Percentiles rank a stretch among this genome's conserved stretches.
These are phyloP conservation scores for Euura saliciscinereae DNA, from an alignment of 1,140 invertebrate genomes.

Conservation along the genomic window DNA sequence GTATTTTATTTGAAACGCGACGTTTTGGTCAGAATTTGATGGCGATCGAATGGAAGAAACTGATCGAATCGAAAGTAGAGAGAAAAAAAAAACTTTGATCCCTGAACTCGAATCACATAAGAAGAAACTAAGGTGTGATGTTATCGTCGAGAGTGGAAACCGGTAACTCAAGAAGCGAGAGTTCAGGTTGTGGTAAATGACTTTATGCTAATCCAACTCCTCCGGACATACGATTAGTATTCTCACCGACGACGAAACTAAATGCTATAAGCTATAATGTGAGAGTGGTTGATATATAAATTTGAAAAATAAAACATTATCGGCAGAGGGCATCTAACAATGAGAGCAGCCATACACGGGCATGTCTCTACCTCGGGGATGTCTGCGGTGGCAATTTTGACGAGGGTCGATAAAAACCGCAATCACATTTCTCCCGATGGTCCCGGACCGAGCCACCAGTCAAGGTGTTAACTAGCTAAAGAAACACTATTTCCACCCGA, in stretches of 20 bases:
- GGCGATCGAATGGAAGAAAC: no score
- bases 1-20: no score
- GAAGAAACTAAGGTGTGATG: background rate
- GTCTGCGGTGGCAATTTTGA: background rate
- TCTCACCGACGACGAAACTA: no score
- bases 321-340: background rate
- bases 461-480: background rate
- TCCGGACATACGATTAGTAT: no score
- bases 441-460: background rate
- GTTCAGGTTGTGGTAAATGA: background rate
- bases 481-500: background rate
- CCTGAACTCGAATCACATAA: no score
- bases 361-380: background rate
- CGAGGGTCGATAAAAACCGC: background rate
- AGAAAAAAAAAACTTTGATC: background rate
- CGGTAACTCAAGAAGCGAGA: background rate
- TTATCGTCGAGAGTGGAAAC: background rate
- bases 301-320: background rate
- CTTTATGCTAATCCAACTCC: no score
- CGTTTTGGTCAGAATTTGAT: no score
- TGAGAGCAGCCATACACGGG: background rate
- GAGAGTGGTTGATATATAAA: no score
- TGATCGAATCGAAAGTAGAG: no score
- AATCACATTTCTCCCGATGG: background rate
- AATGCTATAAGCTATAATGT: no score